phyloP scores from a whole-genome alignment of 2,113 vertebrate species.

The Anhinga rufa region DNA sequence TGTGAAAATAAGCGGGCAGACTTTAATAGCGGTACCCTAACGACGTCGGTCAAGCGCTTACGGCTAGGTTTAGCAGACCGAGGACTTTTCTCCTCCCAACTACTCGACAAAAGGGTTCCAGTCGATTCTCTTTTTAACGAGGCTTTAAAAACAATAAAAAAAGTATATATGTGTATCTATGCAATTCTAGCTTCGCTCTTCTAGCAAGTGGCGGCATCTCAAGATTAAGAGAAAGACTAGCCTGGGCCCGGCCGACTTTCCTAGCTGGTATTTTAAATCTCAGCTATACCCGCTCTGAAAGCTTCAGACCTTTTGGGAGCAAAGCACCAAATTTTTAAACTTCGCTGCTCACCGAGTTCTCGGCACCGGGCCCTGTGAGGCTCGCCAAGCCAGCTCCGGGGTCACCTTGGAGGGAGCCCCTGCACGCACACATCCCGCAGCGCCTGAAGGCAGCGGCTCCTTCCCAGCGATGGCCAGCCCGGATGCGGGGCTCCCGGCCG shows the following conservation, averaged over 20 bases:
- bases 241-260: accelerated
- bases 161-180: too few species aligned
- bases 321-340: neutral
- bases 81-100: neutral
- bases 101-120: neutral
- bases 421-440: neutral
- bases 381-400: neutral
- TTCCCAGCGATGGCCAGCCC: neutral
- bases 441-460: neutral
- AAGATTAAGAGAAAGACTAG: neutral
- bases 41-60: neutral
- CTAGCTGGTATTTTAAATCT: neutral
- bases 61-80: neutral
- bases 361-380: neutral
- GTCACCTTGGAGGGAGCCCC: neutral
- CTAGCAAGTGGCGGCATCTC: neutral
- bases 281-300: neutral
- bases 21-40: neutral
- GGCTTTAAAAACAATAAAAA: neutral
- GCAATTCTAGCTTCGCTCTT: neutral
- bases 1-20: neutral
- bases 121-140: neutral
- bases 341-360: neutral
- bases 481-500: neutral
- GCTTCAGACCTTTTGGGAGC: neutral